Base-by-base conservation (phyloP, 2,113 vertebrate genomes). In the Pteropus alecto region DNA sequence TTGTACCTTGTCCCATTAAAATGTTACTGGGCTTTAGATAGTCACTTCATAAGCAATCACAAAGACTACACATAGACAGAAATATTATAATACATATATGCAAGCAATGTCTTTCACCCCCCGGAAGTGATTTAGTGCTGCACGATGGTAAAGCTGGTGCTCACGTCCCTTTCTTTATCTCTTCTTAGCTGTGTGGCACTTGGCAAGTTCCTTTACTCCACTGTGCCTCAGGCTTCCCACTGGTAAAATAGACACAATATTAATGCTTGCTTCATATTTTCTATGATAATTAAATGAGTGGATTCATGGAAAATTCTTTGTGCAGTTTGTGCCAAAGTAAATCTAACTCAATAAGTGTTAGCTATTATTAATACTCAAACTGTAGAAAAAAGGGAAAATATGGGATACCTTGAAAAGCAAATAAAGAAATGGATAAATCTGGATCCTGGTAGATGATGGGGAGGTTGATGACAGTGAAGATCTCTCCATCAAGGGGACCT, bases 201-300 rank as follows among this genome's bases (percentile, higher is more conserved):
- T 5, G 15, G 1, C 14, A 65, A 65, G 19, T 48, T 28, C n/a
- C 3, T 56, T 58, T 56, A 56, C 26, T 56, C 21, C 38, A 22
- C 0, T 43, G 0, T 58, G 19, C 5, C 5, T 16, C 28, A 51
- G 30, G 4, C 2, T 63, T 74, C 43, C 16, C 26, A 1, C 1
- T 30, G 7, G 6, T 67, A 46, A 95, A n/a, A 21, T 28, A 10
- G 24, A 9, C 22, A 82, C 73, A 18, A 24, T 43, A 9, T 11
- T 35, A 54, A 18, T n/a, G 56, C 2, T 1, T 67, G 5, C 5
- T 12, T 90, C 18, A 33, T 67, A 67, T 67, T 92, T 89, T 68
- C 28, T 89, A 1, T 83, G 73, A n/a, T 38, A 65, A 67, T 60
- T 65, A 79, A 65, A 30, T 87, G 41, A 83, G 24, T 54, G 19